Base-by-base conservation (phyloP, 2,797 vertebrate species). In the Spatula versicolor region DNA sequence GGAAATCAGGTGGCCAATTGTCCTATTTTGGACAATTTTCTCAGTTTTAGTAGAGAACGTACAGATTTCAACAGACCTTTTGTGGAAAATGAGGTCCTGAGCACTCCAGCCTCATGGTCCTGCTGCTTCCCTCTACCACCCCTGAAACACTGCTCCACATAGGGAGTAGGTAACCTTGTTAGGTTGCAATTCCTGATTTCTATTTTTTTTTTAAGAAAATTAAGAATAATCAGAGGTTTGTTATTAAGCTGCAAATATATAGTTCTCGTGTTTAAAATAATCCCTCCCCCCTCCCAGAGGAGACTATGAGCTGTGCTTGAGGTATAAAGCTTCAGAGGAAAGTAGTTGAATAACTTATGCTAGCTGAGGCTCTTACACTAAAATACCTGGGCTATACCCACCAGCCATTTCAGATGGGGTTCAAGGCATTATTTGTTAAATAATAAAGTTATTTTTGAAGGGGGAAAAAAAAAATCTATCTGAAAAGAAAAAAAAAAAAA, bases 21-120 rank as follows among this genome's bases (percentile, higher is more conserved):
- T 5, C 12, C 35, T 12, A 1, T 55, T 77, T 45, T 18, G 46
- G 19, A 28, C n/a, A n/a, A n/a, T n/a, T n/a, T n/a, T 35, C 31
- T 66, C 1, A 0, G 5, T 74, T 83, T 20, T 43, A 17, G 35
- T 25, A 52, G 19, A 0, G 16, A 15, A 35, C n/a, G 17, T 0
- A 1, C 17, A 39, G 22, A 6, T 1, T 0, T 15, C 46, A 33
- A 15, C 7, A 21, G 20, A 16, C 30, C 37, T 58, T 64, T 56
- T 1, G 0, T 60, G 35, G 31, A 33, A 71, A 5, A 18, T 9
- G 15, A 1, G 17, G 13, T 23, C 33, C 18, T 22, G 30, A 74
- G 56, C 30, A 21, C 12, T 2, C 3, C 39, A 15, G 15, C 9
- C 13, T 26, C 35, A 73, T 48, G 10, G 10, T 73, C 18, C 23